Base-by-base conservation (phyloP, 2,797 vertebrate genomes). In the Pantherophis alleghaniensis region DNA sequence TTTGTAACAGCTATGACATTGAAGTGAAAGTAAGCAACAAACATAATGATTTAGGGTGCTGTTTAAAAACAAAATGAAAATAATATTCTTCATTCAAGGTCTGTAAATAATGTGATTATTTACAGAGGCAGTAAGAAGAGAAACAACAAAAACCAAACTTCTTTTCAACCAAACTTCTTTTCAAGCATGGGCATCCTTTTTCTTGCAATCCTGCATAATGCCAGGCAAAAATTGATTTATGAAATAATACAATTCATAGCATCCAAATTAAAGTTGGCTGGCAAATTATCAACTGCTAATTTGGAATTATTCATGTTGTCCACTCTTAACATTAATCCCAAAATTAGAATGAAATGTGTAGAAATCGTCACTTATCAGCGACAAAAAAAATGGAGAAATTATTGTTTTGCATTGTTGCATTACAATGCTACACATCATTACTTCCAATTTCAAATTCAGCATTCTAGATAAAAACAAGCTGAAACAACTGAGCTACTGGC, bases 1-100 rank as follows among this genome's bases (percentile, higher is more conserved):
- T 93, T 91, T 69, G 53, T 95, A 88, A 96, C 96, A 94, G 91
- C 66, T 93, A 87, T 94, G 91, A 94, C 92, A 95, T 93, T 93
- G 90, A 93, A 93, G 91, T 57, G 88, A 61, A 22, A 90, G 94
- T 11, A 11, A 91, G 12, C 86, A 92, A 91, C 59, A 90, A 89
- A 94, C 90, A 37, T 37, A 37, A 37, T 37, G 37, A 37, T 37
- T 37, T 37, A 59, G 93, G 28, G 22, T 74, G 4, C 57, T 56
- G 28, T 92, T 79, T 91, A 83, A 47, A 83, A 24, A 22, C 22
- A 83, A 47, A 47, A 26, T 57, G 57, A 57, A 90, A 42, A 90
- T 90, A 93, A 95, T 90, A 90, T 51, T 9, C 20, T 74, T 93
- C 20, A 47, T 87, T 92, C 74, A 91, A 24, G 59, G 24, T 2